Conservation (phyloP, 2,797 vertebrate species). For the Typhlichthys eigenmanni region DNA sequence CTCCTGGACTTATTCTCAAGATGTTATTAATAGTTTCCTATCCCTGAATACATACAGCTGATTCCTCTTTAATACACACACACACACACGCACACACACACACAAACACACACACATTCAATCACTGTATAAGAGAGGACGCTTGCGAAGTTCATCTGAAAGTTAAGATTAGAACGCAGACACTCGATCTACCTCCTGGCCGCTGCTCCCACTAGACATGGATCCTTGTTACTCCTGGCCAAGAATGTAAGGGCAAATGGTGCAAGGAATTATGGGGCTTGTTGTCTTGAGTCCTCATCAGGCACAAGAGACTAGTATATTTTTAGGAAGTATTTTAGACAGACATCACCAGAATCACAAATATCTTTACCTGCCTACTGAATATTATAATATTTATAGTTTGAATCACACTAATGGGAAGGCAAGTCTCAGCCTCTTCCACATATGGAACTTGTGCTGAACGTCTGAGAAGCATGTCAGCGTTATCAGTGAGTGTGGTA, state of each 20-base stretch:
- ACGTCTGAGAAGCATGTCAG: no score
- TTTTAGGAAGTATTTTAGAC: no score
- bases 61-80: no score
- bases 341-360: not conserved
- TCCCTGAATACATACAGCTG: not conserved
- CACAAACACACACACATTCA: constrained; percentile 3
- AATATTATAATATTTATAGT: no score
- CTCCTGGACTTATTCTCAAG: no score
- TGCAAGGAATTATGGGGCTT: constrained; percentile 16
- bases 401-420: no score
- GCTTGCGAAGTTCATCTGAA: constrained; percentile 20
- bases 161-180: constrained; percentile 69
- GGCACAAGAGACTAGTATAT: not conserved
- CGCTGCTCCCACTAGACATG: constrained; percentile 13
- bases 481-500: no score
- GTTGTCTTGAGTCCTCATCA: constrained; percentile 4
- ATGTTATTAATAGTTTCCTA: no score
- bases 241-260: constrained; percentile 5
- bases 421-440: no score
- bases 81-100: not conserved
- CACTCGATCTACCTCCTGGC: constrained; percentile 48
- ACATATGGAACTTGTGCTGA: no score
- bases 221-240: constrained; percentile 14
- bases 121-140: constrained; percentile 19
- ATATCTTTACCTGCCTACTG: no score